A percentile compares a stretch with the other conserved stretches of the same genome.
Conservation (phyloP, 2,888 invertebrate genomes). For the Anthophora plumipes region DNA sequence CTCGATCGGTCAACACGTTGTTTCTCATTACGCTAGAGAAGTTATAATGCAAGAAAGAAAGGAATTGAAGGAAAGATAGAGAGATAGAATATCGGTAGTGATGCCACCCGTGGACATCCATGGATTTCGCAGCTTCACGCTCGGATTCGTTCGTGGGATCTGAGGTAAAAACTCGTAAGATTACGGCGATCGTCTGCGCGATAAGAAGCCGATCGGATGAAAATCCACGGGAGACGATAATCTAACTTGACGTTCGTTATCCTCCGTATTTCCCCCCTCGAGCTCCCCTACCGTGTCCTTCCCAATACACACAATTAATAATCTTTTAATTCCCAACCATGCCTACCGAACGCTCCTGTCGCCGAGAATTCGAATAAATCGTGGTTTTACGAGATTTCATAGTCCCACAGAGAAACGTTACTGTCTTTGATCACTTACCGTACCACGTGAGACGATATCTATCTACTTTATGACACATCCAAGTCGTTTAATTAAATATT, state of each 20-base stretch:
- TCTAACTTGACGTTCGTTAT: constrained; percentile 68
- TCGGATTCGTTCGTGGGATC: constrained; percentile 54
- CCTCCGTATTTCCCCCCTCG: constrained; percentile 16
- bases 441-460: not conserved
- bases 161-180: constrained; percentile 58
- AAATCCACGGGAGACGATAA: constrained; percentile 68
- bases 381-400: constrained; percentile 32
- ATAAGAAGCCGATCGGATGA: constrained; percentile 61
- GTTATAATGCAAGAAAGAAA: constrained; percentile 33
- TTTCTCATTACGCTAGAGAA: constrained; percentile 60
- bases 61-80: constrained; percentile 11
- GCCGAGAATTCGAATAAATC: constrained; percentile 56
- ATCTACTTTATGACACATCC: constrained; percentile 12
- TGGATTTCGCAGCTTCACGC: constrained; percentile 66
- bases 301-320: constrained; percentile 64
- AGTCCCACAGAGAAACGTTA: constrained; percentile 2
- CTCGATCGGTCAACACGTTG: constrained; percentile 58
- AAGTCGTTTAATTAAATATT: constrained; percentile 31
- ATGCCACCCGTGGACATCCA: constrained; percentile 65
- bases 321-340: constrained; percentile 63
- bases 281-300: constrained; percentile 49
- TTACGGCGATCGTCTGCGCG: constrained; percentile 64
- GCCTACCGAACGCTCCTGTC: constrained; percentile 62
- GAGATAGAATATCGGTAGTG: constrained; percentile 15
- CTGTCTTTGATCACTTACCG: constrained; percentile 14